A percentile compares a stretch with the other conserved stretches of the same genome.
These are phyloP conservation scores for Caracal caracal DNA, from an alignment of 2,113 vertebrate genomes.

Conservation along the genomic window DNA sequence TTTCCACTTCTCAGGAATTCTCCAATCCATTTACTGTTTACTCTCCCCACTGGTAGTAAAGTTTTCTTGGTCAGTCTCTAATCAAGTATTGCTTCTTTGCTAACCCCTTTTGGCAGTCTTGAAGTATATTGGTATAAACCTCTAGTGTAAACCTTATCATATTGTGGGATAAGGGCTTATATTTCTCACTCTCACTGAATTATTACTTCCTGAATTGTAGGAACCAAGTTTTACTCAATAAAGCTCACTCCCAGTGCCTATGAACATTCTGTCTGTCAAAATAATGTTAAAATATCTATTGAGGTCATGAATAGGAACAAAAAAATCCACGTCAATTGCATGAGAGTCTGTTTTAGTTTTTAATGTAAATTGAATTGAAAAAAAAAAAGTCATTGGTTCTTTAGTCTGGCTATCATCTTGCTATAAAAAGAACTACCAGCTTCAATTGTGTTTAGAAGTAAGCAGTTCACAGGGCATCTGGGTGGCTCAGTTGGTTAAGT, in stretches of 20 bases:
- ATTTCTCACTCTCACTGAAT: neutral
- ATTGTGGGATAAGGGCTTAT: neutral
- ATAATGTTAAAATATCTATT: neutral
- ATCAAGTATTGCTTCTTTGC: neutral
- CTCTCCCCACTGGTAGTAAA: neutral
- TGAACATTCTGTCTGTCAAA: neutral
- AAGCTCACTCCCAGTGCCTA: neutral
- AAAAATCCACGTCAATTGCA: neutral
- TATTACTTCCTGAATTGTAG: neutral
- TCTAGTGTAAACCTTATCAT: neutral
- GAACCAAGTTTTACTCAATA: neutral
- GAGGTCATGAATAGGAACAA: neutral
- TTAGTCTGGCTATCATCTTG: neutral
- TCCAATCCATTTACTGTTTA: neutral
- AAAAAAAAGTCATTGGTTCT: neutral
- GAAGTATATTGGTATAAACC: neutral
- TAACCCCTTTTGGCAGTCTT: neutral
- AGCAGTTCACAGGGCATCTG: neutral
- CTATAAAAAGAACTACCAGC: neutral
- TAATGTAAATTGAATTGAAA: neutral
- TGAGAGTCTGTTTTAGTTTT: neutral
- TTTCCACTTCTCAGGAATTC: neutral
- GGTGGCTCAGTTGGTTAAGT: too few species aligned
- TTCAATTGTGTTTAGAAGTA: neutral
- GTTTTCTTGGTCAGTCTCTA: neutral